phyloP scores from a whole-genome alignment of 1,140 invertebrate genomes.

The Neodiprion lecontei region DNA sequence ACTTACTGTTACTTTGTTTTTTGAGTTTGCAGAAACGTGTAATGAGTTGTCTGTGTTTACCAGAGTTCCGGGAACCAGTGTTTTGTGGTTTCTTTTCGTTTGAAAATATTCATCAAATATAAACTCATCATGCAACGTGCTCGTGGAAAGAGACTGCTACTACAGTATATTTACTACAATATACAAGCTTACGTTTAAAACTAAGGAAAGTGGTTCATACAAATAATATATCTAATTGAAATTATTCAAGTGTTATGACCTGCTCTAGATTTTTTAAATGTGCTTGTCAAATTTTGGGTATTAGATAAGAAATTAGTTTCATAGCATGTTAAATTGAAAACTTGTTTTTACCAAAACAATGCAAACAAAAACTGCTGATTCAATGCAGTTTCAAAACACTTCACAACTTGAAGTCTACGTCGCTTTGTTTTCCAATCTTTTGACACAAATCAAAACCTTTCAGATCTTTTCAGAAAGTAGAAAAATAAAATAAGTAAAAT shows the following conservation, averaged over 20 bases:
- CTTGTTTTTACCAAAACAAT: too few species aligned
- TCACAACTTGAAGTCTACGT: not conserved
- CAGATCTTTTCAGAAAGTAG: not conserved
- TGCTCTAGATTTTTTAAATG: too few species aligned
- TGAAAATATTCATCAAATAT: slow-evolving; percentile 4
- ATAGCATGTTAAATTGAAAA: too few species aligned
- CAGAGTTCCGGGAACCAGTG: slow-evolving; percentile 11
- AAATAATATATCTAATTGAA: too few species aligned
- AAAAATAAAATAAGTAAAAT: not conserved
- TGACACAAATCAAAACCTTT: not conserved
- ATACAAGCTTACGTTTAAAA: too few species aligned
- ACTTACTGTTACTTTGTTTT: slow-evolving; percentile 16
- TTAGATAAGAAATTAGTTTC: too few species aligned
- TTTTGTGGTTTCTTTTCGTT: not conserved
- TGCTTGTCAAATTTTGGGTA: too few species aligned
- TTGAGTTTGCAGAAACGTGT: not conserved
- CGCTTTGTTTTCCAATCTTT: not conserved
- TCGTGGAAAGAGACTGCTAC: slow-evolving; percentile 46
- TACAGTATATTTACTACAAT: too few species aligned
- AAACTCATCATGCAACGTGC: slow-evolving; percentile 50
- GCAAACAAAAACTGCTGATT: not conserved
- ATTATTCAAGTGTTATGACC: too few species aligned
- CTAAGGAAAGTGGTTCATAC: too few species aligned
- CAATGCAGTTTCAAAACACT: slow-evolving; percentile 1
- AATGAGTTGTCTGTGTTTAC: not conserved